These are phyloP conservation scores for Diprion similis DNA, from an alignment of 1,140 invertebrate genomes.

Conservation along the genomic window DNA sequence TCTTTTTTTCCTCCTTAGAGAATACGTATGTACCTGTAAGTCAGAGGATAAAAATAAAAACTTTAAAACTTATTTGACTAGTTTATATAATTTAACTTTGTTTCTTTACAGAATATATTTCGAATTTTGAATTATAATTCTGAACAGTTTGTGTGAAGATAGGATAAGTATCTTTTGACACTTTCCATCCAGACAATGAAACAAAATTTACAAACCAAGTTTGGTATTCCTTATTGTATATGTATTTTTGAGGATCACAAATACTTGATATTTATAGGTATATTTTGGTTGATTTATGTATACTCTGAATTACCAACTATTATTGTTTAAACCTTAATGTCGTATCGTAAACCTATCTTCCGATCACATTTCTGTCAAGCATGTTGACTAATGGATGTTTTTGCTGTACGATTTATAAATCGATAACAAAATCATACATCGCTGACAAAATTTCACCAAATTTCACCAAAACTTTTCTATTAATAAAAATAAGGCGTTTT, in stretches of 20 bases:
- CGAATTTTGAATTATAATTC: neutral
- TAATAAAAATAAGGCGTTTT: too few species aligned
- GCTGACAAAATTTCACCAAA: neutral
- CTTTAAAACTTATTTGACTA: neutral
- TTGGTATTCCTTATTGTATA: neutral
- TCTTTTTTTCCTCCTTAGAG: too few species aligned
- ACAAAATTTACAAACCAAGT: too few species aligned
- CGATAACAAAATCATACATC: neutral
- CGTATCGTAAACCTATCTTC: neutral
- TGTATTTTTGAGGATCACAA: neutral
- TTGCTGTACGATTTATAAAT: too few species aligned
- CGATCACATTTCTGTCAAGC: neutral
- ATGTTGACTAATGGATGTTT: neutral
- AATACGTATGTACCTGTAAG: too few species aligned
- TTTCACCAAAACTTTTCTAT: too few species aligned
- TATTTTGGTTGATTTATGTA: too few species aligned
- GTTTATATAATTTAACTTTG: neutral
- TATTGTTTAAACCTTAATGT: neutral
- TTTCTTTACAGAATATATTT: slow-evolving; percentile 2
- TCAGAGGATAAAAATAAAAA: neutral
- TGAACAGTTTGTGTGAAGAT: neutral
- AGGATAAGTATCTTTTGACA: too few species aligned
- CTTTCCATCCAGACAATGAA: too few species aligned
- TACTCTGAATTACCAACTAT: neutral
- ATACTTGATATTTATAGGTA: neutral